phyloP scores from a whole-genome alignment of 37 sponge, comb jelly and placozoan genomes.

The Cliona cf. orientalis region DNA sequence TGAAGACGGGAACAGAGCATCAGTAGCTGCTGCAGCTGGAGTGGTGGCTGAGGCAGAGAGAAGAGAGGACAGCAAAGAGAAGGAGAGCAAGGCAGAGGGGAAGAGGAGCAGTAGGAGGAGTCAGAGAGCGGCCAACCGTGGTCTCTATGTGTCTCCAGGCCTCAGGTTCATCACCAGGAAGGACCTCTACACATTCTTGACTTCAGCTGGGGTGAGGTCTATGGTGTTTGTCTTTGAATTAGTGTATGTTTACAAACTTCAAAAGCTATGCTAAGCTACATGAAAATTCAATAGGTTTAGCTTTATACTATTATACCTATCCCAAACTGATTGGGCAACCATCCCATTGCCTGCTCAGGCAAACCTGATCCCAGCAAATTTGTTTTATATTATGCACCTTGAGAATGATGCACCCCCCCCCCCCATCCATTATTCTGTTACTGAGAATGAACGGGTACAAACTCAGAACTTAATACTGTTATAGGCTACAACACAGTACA shows the following conservation, averaged over 20 bases:
- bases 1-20: background rate
- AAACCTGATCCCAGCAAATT: no score
- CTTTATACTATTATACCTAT: background rate
- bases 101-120: background rate
- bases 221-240: background rate
- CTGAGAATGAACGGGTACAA: no score
- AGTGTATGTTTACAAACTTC: no score
- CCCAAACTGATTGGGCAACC: no score
- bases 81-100: no score
- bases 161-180: conserved; percentile 72
- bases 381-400: no score
- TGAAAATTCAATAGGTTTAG: background rate
- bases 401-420: no score
- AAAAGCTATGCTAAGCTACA: background rate
- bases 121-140: background rate
- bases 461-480: background rate
- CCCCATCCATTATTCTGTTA: no score
- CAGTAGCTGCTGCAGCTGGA: background rate
- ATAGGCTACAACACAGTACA: background rate
- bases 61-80: background rate
- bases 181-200: conserved; percentile 80
- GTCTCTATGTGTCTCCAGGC: conserved; percentile 55
- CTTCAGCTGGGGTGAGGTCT: conserved; percentile 63
- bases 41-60: conserved; percentile 12
- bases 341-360: no score